Conservation (phyloP, 2,797 vertebrate genomes). For the Notoglanidium macrostoma region DNA sequence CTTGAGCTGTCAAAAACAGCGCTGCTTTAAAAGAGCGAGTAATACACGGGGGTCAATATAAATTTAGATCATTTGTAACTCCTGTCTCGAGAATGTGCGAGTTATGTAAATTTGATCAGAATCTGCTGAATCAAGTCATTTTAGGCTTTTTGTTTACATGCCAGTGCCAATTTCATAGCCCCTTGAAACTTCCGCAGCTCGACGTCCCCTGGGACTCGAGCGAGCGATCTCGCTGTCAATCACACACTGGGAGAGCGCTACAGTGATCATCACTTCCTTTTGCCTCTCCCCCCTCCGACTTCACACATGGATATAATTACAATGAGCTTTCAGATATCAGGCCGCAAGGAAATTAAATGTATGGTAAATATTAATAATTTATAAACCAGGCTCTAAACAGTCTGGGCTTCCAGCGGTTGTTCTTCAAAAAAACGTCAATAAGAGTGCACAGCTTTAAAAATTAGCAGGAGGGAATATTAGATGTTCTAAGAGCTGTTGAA, state of each 20-base stretch:
- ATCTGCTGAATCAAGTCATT: slow-evolving; percentile 86
- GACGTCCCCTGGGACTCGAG: slow-evolving; percentile 74
- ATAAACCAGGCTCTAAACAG: slow-evolving; percentile 55
- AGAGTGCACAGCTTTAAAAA: slow-evolving; percentile 48
- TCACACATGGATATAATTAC: slow-evolving; percentile 73
- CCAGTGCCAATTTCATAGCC: slow-evolving; percentile 82
- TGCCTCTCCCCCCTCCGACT: slow-evolving; percentile 69
- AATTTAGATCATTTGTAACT: slow-evolving; percentile 86
- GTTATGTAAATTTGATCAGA: slow-evolving; percentile 68
- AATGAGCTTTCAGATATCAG: slow-evolving; percentile 58
- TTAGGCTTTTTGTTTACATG: slow-evolving; percentile 80
- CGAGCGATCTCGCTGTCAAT: slow-evolving; percentile 81
- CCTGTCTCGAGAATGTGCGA: slow-evolving; percentile 72
- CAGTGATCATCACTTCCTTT: slow-evolving; percentile 74
- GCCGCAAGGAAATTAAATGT: slow-evolving; percentile 57
- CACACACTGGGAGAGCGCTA: slow-evolving; percentile 71
- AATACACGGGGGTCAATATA: slow-evolving; percentile 84
- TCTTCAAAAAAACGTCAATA: slow-evolving; percentile 50
- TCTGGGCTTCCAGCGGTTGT: slow-evolving; percentile 40
- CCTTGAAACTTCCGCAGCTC: slow-evolving; percentile 81
- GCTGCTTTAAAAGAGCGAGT: slow-evolving; percentile 82
- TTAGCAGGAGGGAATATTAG: slow-evolving; percentile 45
- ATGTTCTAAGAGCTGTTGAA: slow-evolving; percentile 40
- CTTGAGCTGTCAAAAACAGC: slow-evolving; percentile 72
- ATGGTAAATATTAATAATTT: slow-evolving; percentile 61